Base-by-base conservation (phyloP, 1,140 invertebrate species). In the Drosophila quadrilineata region DNA sequence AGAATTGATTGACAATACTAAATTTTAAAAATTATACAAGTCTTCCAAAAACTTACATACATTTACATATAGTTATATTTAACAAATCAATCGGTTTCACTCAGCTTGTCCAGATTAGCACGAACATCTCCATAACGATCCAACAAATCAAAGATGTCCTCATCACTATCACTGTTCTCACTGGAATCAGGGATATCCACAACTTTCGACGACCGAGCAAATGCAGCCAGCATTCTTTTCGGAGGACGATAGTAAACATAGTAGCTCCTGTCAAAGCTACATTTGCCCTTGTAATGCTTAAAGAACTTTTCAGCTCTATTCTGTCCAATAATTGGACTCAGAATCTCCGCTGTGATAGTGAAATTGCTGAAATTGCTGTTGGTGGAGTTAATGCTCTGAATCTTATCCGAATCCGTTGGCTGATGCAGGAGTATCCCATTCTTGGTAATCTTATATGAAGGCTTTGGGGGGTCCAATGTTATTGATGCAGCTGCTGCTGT, bases 171-270 rank as follows among this genome's bases (percentile, higher is more conserved):
- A 26, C 70, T 68, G 28, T 80, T 86, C 2, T 48, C 49, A 26
- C 70, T 68, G 28, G 56, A 63, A 16, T 26, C 57, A 2, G 69
- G 66, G 0, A 45, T 26, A 2, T 54, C 1, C 2, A 58, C 53
- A 14, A n/a, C n/a, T n/a, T 63, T 17, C 4, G 73, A 5, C 0
- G 58, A 33, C 12, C 64, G 59, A 2, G 29, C 6, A 26, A 73
- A 3, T 1, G 43, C 43, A 17, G 56, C 24, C 0, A 36, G 46
- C 17, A 85, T 3, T 12, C 54, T 63, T 0, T 53, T 31, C 1
- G 87, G 68, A 6, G 87, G 87, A 22, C 63, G 70, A 45, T 75
- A 88, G 43, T 88, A 88, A 12, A 88, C 67, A 4, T 82, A 71
- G 16, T 75, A 72, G 10, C 60, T 66, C 26, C 53, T 48, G 6